Evolutionary conservation across 2,797 vertebrate genomes (phyloP).

Genomic region (Sebastes umbrosus): DNA sequence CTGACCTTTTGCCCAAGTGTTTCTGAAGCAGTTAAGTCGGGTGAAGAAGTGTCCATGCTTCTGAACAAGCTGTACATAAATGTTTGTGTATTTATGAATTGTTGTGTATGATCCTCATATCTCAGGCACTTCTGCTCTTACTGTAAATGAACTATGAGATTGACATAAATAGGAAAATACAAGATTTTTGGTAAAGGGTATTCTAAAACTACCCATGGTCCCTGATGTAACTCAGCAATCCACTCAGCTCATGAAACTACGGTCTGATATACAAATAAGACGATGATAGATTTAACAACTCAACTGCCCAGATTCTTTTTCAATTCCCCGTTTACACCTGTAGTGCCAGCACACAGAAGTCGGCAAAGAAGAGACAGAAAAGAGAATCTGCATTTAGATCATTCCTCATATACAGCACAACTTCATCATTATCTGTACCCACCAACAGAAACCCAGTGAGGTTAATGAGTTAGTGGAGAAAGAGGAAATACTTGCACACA

Average conservation of each 20-base stretch:
- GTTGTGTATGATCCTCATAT: not conserved
- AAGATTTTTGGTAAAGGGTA: not conserved
- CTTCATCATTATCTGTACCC: conserved; percentile 22
- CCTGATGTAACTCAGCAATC: not conserved
- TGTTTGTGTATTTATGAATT: not conserved
- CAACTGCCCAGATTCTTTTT: not conserved
- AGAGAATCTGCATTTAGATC: not conserved
- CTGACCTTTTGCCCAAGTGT: not conserved
- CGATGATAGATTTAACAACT: not conserved
- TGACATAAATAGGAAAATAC: not conserved
- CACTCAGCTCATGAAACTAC: not conserved
- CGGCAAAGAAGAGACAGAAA: not conserved
- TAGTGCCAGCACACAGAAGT: not conserved
- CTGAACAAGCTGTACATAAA: not conserved
- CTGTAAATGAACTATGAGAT: not conserved
- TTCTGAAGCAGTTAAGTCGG: not conserved
- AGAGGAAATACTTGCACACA: conserved; percentile 75
- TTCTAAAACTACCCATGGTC: not conserved
- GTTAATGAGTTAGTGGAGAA: conserved; percentile 83
- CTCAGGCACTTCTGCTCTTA: not conserved
- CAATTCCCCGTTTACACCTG: not conserved
- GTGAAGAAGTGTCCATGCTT: not conserved
- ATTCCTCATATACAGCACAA: not conserved
- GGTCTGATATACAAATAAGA: not conserved
- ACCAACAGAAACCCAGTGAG: conserved; percentile 37